Percentiles rank a stretch among this genome's conserved stretches.
Conservation (phyloP, 2,113 vertebrate species). For the Cisticola juncidis region DNA sequence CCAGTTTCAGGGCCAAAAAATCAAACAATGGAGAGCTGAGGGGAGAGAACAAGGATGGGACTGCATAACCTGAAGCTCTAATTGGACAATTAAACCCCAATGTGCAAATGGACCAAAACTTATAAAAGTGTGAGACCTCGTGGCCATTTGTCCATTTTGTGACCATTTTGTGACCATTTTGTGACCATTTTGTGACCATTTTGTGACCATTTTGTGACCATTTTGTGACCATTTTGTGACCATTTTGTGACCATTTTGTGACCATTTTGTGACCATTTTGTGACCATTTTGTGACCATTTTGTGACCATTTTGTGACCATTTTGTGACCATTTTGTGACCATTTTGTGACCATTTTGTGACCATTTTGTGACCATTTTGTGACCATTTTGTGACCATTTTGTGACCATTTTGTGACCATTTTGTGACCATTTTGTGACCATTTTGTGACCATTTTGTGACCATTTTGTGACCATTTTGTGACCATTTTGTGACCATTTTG, state of each 20-base stretch:
- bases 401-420: too few species aligned
- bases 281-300: background rate
- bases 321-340: background rate
- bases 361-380: background rate
- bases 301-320: too few species aligned
- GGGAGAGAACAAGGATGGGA: background rate
- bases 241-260: too few species aligned
- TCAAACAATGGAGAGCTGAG: background rate
- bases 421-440: background rate
- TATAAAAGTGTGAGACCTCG: background rate
- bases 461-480: background rate
- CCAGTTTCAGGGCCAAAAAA: background rate
- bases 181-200: background rate
- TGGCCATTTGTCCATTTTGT: background rate
- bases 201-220: background rate
- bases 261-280: background rate
- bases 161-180: too few species aligned
- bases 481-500: background rate
- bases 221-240: background rate
- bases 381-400: background rate
- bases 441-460: too few species aligned
- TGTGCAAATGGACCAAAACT: background rate
- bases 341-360: too few species aligned
- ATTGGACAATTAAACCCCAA: background rate
- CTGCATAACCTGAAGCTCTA: too few species aligned